A percentile compares a stretch with the other conserved stretches of the same genome.
Evolutionary conservation across 2,113 vertebrate species (phyloP).

Genomic region (Nothoprocta perdicaria): DNA sequence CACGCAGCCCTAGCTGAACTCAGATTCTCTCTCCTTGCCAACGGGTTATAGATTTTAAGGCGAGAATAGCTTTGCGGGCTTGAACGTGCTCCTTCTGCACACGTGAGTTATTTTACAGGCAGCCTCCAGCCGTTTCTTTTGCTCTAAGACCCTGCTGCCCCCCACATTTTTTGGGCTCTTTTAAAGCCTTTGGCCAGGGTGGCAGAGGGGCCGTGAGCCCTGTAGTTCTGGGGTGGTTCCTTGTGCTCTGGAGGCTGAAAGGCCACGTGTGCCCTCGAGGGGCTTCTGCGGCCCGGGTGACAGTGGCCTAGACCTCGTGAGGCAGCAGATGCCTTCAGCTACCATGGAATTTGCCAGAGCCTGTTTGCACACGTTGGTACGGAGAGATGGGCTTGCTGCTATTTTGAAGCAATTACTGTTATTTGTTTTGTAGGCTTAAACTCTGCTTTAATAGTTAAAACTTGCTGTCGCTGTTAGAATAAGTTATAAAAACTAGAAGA

Average conservation of each 20-base stretch:
- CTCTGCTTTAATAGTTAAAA: background rate
- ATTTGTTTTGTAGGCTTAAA: background rate
- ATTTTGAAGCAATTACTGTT: background rate
- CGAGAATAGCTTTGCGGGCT: background rate
- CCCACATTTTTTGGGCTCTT: rapidly evolving
- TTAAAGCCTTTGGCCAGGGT: too few relatives aligned
- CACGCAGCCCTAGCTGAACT: background rate
- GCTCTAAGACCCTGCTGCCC: background rate
- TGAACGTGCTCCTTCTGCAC: background rate
- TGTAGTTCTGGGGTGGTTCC: rapidly evolving
- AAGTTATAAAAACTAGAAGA: background rate
- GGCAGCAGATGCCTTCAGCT: background rate
- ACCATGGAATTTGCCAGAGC: rapidly evolving
- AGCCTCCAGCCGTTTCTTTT: background rate
- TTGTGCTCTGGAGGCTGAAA: background rate
- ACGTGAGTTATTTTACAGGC: background rate
- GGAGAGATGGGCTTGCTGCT: background rate
- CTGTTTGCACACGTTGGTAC: rapidly evolving
- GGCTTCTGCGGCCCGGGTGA: background rate
- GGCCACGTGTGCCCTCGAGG: rapidly evolving
- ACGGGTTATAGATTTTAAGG: rapidly evolving
- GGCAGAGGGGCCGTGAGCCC: rapidly evolving
- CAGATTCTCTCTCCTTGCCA: background rate
- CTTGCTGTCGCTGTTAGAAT: background rate
- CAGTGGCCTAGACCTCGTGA: background rate